Conservation (phyloP, 2,888 invertebrate genomes). For the Latrodectus elegans region DNA sequence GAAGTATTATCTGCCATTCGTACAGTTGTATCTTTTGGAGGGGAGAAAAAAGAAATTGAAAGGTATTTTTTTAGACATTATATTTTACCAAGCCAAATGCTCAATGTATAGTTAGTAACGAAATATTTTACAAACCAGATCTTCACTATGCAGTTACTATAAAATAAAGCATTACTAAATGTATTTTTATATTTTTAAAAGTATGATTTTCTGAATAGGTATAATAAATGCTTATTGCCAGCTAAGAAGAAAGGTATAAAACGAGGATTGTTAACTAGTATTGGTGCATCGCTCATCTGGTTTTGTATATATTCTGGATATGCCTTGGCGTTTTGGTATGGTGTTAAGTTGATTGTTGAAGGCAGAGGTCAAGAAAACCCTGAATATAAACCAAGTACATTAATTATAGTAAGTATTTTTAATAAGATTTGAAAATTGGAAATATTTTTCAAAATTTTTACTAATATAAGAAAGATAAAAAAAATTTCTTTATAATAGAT, state of each 20-base stretch:
- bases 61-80: conserved; percentile 78
- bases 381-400: conserved; percentile 82
- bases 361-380: conserved; percentile 54
- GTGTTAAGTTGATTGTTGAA: conserved; percentile 74
- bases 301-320: conserved; percentile 81
- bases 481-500: no score
- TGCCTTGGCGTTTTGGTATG: conserved; percentile 87
- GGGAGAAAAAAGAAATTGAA: conserved; percentile 82
- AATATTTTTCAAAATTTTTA: no score
- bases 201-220: conserved; percentile 32
- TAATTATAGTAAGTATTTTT: conserved; percentile 81
- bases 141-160: neutral
- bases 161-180: neutral
- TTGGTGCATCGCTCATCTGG: conserved; percentile 84
- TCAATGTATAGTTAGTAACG: no score
- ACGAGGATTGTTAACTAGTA: conserved; percentile 82
- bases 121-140: no score
- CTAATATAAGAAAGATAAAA: no score
- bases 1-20: conserved; percentile 83
- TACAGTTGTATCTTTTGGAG: conserved; percentile 87
- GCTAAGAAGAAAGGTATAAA: conserved; percentile 81
- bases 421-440: no score
- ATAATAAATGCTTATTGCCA: conserved; percentile 77
- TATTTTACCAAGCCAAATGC: neutral
- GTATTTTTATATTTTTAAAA: neutral